A percentile compares a stretch with the other conserved stretches of the same genome.
phyloP scores from a whole-genome alignment of 2,888 invertebrate genomes.

The Drosophila paranaensis region DNA sequence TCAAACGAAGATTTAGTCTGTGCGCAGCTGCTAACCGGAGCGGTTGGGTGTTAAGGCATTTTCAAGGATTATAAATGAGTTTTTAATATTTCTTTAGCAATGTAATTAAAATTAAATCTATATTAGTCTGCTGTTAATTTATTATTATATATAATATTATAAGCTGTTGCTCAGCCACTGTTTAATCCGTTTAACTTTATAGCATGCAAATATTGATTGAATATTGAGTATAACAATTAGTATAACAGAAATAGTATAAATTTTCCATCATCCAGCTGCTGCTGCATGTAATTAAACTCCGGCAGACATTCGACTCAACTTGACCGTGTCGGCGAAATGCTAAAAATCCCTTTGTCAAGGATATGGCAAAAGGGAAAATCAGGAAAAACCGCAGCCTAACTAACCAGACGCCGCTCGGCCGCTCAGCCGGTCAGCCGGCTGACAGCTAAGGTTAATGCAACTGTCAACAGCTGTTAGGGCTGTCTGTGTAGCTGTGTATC shows the following conservation, averaged over 20 bases:
- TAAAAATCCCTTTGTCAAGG: conserved; percentile 15
- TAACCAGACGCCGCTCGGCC: conserved; percentile 6
- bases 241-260: neutral
- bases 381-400: conserved; percentile 14
- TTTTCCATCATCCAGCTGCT: neutral
- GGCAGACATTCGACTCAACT: neutral
- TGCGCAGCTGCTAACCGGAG: too few relatives aligned
- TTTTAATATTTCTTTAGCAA: neutral
- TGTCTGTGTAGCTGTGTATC: conserved; percentile 13
- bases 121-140: neutral
- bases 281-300: conserved; percentile 8
- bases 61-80: too few relatives aligned
- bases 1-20: neutral
- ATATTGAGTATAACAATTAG: neutral
- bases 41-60: rapidly evolving
- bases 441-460: conserved; percentile 53
- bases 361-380: conserved; percentile 13
- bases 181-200: neutral
- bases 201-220: neutral
- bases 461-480: conserved; percentile 44
- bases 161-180: too few relatives aligned
- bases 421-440: conserved; percentile 14
- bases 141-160: neutral
- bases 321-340: neutral
- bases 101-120: neutral